Evolutionary conservation across 2,888 invertebrate genomes (phyloP).

Genomic region (Ecliptopera silaceata): DNA sequence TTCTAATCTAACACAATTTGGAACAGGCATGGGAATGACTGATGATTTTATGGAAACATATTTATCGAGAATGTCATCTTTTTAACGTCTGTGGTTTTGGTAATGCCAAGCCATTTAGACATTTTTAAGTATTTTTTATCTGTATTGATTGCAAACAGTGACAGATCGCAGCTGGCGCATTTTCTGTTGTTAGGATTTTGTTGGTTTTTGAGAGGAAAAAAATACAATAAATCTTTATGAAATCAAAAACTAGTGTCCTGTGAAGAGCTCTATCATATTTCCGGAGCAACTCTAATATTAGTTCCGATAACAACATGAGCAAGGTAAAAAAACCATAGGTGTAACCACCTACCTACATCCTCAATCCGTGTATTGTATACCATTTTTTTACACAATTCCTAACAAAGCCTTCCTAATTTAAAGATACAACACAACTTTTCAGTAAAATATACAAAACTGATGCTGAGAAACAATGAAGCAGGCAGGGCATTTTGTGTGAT

Average conservation of each 20-base stretch:
- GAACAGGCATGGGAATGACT: no score
- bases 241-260: slow-evolving; percentile 7
- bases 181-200: slow-evolving; percentile 44
- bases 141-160: slow-evolving; percentile 42
- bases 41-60: no score
- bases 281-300: slow-evolving; percentile 2
- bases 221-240: slow-evolving; percentile 24
- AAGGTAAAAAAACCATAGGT: slow-evolving; percentile 51
- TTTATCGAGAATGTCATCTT: no score
- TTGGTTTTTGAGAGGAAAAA: slow-evolving; percentile 54
- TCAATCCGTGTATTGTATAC: slow-evolving; percentile 30
- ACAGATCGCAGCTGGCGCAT: slow-evolving; percentile 77
- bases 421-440: slow-evolving; percentile 1
- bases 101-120: neutral
- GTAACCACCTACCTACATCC: slow-evolving; percentile 20
- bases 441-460: slow-evolving; percentile 13
- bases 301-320: slow-evolving; percentile 50
- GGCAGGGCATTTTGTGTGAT: slow-evolving; percentile 55
- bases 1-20: no score
- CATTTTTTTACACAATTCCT: slow-evolving; percentile 18
- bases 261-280: slow-evolving; percentile 9
- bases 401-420: slow-evolving; percentile 3
- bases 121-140: slow-evolving; percentile 14
- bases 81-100: neutral
- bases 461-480: slow-evolving; percentile 28